phyloP scores from a whole-genome alignment of 2,888 invertebrate species.

The Dioctria rufipes region DNA sequence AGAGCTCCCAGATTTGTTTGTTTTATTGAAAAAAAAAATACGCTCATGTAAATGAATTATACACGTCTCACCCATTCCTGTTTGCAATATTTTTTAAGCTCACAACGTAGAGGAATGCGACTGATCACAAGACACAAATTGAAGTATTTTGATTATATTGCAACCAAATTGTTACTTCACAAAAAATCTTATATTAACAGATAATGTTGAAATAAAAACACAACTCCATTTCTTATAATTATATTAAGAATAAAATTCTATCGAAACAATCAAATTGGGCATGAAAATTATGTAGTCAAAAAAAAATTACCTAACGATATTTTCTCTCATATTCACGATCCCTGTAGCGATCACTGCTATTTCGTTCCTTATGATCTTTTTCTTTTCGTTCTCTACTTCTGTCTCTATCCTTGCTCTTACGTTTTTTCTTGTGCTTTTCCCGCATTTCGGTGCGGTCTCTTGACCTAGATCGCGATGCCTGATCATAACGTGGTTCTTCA shows the following conservation, averaged over 20 bases:
- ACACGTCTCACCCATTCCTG: no score
- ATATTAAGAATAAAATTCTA: constrained; percentile 37
- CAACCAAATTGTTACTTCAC: no score
- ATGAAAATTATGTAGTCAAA: neutral
- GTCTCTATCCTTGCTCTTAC: constrained; percentile 63
- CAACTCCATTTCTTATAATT: constrained; percentile 15
- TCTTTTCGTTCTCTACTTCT: constrained; percentile 64
- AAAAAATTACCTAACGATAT: constrained; percentile 58
- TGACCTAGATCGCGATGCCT: constrained; percentile 61
- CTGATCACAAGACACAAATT: no score
- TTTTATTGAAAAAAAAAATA: no score
- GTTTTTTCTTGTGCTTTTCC: constrained; percentile 68
- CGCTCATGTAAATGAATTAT: no score
- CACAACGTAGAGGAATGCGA: no score
- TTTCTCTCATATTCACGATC: constrained; percentile 66
- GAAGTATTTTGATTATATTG: no score
- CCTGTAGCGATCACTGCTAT: constrained; percentile 65
- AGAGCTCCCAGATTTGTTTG: no score
- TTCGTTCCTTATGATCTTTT: constrained; percentile 61
- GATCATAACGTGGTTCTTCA: constrained; percentile 62
- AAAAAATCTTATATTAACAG: no score
- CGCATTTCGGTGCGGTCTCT: constrained; percentile 66
- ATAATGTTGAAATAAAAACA: no score
- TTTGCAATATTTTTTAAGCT: no score
- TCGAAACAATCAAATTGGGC: neutral